Percentiles rank a stretch among this genome's conserved stretches.
Conservation (phyloP, 2,113 vertebrate species). For the Morone saxatilis region DNA sequence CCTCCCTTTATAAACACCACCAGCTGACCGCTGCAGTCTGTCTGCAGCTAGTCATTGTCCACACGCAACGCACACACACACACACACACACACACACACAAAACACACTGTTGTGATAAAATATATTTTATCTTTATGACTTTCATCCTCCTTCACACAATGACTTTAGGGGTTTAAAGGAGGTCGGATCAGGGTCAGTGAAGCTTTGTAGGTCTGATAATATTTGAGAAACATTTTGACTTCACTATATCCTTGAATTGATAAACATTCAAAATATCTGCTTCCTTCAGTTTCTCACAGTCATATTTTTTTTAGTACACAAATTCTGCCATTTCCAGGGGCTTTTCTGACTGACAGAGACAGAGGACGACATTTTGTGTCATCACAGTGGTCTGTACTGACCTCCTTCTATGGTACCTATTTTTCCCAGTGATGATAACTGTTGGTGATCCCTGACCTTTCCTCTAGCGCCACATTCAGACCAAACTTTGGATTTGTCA, state of each 20-base stretch:
- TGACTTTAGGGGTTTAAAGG: too few relatives aligned
- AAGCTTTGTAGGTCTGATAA: neutral
- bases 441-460: neutral
- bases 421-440: neutral
- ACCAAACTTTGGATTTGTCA: neutral
- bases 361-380: neutral
- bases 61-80: neutral
- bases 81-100: conserved; percentile 2
- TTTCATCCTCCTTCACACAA: neutral
- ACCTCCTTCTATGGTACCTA: neutral
- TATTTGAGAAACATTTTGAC: neutral
- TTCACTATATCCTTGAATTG: neutral
- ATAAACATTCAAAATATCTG: neutral
- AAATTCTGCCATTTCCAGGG: neutral
- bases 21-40: conserved; percentile 7
- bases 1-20: conserved; percentile 55
- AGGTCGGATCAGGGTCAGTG: neutral
- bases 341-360: neutral
- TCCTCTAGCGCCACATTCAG: neutral
- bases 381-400: neutral
- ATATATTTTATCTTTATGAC: neutral
- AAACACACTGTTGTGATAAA: neutral
- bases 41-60: neutral
- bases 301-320: neutral
- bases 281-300: neutral